Base-by-base conservation (phyloP, 2,113 vertebrate genomes). In the Periophthalmus modestus region DNA sequence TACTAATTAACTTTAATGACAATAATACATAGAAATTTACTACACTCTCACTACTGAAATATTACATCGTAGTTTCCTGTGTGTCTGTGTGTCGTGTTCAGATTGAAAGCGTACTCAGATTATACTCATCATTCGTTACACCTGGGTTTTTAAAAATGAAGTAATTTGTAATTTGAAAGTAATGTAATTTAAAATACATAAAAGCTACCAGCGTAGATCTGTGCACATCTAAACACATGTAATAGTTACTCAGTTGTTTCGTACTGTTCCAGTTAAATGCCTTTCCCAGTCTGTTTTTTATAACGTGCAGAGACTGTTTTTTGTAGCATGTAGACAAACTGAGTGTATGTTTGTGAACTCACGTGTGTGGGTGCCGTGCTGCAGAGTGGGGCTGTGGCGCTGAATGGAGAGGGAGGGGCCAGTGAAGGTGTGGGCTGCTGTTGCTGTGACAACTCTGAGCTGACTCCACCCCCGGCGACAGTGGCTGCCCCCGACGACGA, bases 321-420 rank as follows among this genome's bases (percentile, higher is more conserved):
- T 55, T 55, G 52, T n/a, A n/a, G 52, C 18, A 55, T 10, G n/a
- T 55, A 55, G n/a, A 52, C 48, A 21, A 11, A 24, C 57, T 28
- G 5, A 14, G 23, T 72, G 21, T 77, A 66, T 72, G 57, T 74
- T 52, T 70, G 52, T 58, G 28, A 63, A 91, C 91, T 92, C 84
- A 92, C 91, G 24, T 92, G 90, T 66, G 90, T 39, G 36, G 89
- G 76, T 55, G 87, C 83, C n/a, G 89, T 82, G 85, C 85, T 88
- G 82, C 81, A 85, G 36, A 92, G 82, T 2, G 90, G 90, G 2
- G 89, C 87, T 0, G 86, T 85, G 74, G 88, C 88, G 0, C 85
- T 91, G 75, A 91, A 92, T 11, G 89, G 88, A 28, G 88, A 89
- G 75, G 90, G 91, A 24, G 85, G 85, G 73, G 89, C 89, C 1